Base-by-base conservation (phyloP, 2,113 vertebrate species). In the Neopipo cinnamomea region DNA sequence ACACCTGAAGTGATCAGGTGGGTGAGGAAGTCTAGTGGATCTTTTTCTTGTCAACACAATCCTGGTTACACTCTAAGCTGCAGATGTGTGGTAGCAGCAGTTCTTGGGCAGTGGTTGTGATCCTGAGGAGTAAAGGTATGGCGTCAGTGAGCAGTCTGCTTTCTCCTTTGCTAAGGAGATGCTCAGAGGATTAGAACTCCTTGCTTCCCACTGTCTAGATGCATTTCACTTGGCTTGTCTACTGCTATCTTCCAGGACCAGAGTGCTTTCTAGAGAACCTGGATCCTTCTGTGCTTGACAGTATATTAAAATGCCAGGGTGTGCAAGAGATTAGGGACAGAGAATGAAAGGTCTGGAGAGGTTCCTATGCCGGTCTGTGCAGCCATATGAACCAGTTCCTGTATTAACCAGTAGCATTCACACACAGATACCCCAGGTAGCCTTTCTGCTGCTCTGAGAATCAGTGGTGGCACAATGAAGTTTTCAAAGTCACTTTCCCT, bases 11-110 rank as follows among this genome's bases (percentile, higher is more conserved):
- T 65, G 50, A 14, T 18, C 33, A 50, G 20, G 20, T 37, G 24
- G 33, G 20, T 71, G 30, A 50, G 39, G 28, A 52, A 63, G 2
- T 50, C 28, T 39, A 0, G 0, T 58, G 33, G 28, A 46, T 16
- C 16, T 46, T 41, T 88, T 82, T 68, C 55, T 63, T 58, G 37
- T 31, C 20, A 46, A 50, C 4, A 0, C 12, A 52, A 35, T 46
- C 21, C 28, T 88, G 37, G 33, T 65, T 83, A 41, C 12, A 10
- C 9, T 28, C 37, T 41, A 52, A 76, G 30, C 28, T 65, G 24
- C 39, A 65, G 37, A 46, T 23, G 14, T 50, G 37, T 58, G 33
- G 28, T 70, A 49, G 17, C 30, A 76, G 30, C 56, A 82, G 49
- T 58, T 71, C 44, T 58, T 35, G 37, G 44, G 33, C 21, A 35